Base-by-base conservation (phyloP, 1,140 invertebrate species). In the Nasonia longicornis region DNA sequence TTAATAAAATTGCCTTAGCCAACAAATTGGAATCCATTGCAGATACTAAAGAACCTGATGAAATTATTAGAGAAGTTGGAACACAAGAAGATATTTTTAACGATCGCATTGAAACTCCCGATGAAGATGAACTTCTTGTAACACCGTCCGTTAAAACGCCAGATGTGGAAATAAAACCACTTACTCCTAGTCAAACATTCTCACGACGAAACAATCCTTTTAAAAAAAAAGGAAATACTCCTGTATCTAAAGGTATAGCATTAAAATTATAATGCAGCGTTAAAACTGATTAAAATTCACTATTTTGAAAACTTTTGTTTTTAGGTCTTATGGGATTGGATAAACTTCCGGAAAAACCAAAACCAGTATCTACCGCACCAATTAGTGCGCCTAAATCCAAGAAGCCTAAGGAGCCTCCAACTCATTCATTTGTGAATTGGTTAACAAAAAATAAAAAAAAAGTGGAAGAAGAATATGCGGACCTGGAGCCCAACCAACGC, bases 1-100 rank as follows among this genome's bases (percentile, higher is more conserved):
- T 95, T 0, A 94, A 95, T 52, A 94, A 94, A 85, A 93, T 94
- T 73, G 93, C 95, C 83, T 91, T 99, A 35, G 95, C 95, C 0
- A 95, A 97, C 84, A 95, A 94, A 87, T 89, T 96, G 12, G 90
- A 93, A 82, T 84, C 88, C 1, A 89, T 91, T 22, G 86, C 87
- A 22, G 89, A 89, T 7, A 83, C 58, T 22, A 89, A 87, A 38
- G 86, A 87, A n/a, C 20, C 86, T 26, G 83, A 86, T 66, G 87
- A 88, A 31, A 88, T 90, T 16, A 82, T 87, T 14, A 86, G 87
- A 75, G 38, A 82, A 35, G 79, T 83, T 45, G 80, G 83, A 2
- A 79, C 78, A 63, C 81, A 84, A 20, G 82, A 88, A 76, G 87
- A 80, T 58, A 77, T 83, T 6, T 83, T 89, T 81, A 86, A 88